phyloP scores from a whole-genome alignment of 2,797 vertebrate genomes.

The Hippopotamyrus pictus region DNA sequence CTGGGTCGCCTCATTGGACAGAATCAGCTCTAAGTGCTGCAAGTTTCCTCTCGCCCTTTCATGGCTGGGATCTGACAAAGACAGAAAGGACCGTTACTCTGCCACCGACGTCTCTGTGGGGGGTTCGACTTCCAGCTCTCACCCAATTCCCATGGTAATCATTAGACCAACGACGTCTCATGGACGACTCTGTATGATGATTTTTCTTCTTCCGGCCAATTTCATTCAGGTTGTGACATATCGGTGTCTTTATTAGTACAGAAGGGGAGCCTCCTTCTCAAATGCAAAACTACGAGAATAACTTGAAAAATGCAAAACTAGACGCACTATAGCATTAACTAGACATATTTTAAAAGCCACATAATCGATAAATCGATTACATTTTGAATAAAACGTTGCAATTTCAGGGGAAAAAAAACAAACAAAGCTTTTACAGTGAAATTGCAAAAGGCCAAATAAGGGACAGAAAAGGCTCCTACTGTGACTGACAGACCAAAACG shows the following conservation, averaged over 20 bases:
- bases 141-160: neutral
- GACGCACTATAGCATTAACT: neutral
- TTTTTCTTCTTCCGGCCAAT: neutral
- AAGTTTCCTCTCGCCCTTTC: constrained; percentile 88
- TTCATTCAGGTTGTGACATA: neutral
- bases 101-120: neutral
- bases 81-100: neutral
- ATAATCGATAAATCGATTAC: neutral
- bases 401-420: neutral
- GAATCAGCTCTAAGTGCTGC: constrained; percentile 77
- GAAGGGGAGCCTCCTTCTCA: neutral
- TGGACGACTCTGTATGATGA: neutral
- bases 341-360: neutral
- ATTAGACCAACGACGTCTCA: neutral
- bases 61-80: constrained; percentile 69
- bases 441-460: neutral
- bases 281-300: neutral
- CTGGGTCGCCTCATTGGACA: constrained; percentile 66
- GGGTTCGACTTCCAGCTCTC: neutral
- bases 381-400: neutral
- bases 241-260: neutral
- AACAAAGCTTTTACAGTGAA: neutral
- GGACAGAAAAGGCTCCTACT: too few species aligned
- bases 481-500: neutral
- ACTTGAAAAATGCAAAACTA: neutral